Base-by-base conservation (phyloP, 2,888 invertebrate genomes). In the Epiperipatus broadwayi region DNA sequence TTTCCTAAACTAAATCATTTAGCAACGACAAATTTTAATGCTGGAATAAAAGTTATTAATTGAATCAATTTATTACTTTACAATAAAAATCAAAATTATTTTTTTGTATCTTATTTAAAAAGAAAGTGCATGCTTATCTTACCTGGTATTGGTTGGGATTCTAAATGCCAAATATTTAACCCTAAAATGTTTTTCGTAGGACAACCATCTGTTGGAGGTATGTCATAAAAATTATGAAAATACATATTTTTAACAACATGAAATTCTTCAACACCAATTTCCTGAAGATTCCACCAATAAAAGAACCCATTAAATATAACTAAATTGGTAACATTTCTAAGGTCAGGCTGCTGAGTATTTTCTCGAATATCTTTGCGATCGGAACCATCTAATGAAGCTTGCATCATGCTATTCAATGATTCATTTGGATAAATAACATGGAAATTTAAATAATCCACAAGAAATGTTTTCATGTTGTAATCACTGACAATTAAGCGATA, bases 231-330 rank as follows among this genome's bases (percentile, higher is more conserved):
- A 53, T 78, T 81, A 52, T 81, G 80, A 51, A 73, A 78, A 53
- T 76, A 83, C 51, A 68, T 71, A 46, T 75, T 66, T 37, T 69
- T 69, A 31, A 66, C 67, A 1, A 61, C 50, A 73, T 77, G 51
- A 54, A 77, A 78, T 51, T 79, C 81, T 57, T 87, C 85, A 10
- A 72, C 72, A 32, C 76, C 65, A 45, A 83, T 71, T 51, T 73
- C 71, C 37, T 69, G 66, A 0, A 78, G 80, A 51, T 78, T 76
- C 0, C 80, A 81, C 81, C 84, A 85, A 53, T 78, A 83, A 53
- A 84, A 81, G 8, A 76, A 65, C 5, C 75, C 75, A 51, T 75
- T 73, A 3, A 75, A 75, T 52, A 71, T 71, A 0, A 76, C 75
- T 42, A 84, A 63, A 4, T 81, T 81, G 5, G 72, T 65, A 0